Percentiles rank a stretch among this genome's conserved stretches.
Evolutionary conservation across 1,140 invertebrate species (phyloP).

Genomic region (Gryon sp.): DNA sequence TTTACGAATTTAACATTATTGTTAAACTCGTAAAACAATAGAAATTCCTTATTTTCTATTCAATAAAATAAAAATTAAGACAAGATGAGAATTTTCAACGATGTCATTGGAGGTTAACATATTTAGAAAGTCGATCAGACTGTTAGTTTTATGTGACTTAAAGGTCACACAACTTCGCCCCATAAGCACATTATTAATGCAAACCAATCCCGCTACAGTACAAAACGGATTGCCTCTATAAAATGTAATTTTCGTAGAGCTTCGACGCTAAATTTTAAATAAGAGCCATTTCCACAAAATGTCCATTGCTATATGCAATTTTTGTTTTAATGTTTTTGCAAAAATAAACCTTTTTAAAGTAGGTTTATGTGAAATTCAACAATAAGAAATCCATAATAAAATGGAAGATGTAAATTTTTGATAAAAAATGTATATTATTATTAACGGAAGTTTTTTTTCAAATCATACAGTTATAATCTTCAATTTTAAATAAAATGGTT

Average conservation of each 20-base stretch:
- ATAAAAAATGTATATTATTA: no score
- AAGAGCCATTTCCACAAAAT: constrained; percentile 63
- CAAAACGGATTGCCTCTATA: constrained; percentile 74
- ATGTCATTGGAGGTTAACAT: constrained; percentile 31
- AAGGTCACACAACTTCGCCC: constrained; percentile 67
- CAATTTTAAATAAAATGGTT: no score
- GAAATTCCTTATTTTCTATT: no score
- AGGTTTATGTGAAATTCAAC: constrained; percentile 35
- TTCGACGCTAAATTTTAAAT: constrained; percentile 72
- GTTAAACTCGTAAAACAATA: no score
- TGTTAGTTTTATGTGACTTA: constrained; percentile 59
- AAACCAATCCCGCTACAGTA: constrained; percentile 71
- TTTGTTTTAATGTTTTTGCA: constrained; percentile 31
- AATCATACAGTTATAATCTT: background rate
- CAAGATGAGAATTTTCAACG: constrained; percentile 30
- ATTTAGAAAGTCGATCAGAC: constrained; percentile 67
- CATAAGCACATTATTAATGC: constrained; percentile 75
- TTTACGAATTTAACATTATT: no score
- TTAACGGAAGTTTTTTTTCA: no score
- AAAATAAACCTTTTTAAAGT: constrained; percentile 51
- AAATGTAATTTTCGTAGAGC: constrained; percentile 75
- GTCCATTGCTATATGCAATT: constrained; percentile 65
- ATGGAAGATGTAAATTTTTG: no score
- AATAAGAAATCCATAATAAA: no score
- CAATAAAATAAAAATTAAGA: constrained; percentile 39